Conservation (phyloP, 2,113 vertebrate species). For the Brachyistius frenatus region DNA sequence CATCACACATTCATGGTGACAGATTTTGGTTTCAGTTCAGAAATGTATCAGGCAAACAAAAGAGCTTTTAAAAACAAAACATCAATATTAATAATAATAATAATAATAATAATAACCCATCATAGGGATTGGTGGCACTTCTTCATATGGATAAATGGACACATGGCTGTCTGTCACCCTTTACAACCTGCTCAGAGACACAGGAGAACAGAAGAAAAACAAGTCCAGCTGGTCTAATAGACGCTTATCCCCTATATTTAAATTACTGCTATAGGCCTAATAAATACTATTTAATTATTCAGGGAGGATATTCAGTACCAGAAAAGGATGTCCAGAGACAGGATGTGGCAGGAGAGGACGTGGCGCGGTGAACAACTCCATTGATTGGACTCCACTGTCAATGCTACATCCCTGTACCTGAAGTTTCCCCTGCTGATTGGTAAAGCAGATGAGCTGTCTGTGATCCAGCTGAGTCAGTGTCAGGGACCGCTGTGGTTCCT, state of each 20-base stretch:
- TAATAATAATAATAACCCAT: slow-evolving; percentile 65
- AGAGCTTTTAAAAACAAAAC: slow-evolving; percentile 45
- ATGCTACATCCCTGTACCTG: slow-evolving; percentile 70
- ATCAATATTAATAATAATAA: slow-evolving; percentile 17
- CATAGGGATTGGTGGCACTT: slow-evolving; percentile 76
- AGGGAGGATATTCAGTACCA: slow-evolving; percentile 71
- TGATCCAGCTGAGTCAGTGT: slow-evolving; percentile 59
- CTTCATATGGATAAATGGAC: slow-evolving; percentile 69
- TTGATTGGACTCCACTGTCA: slow-evolving; percentile 51
- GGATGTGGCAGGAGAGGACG: slow-evolving; percentile 16
- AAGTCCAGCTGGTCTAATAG: slow-evolving; percentile 71
- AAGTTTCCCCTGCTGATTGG: slow-evolving; percentile 62
- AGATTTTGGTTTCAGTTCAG: slow-evolving; percentile 81
- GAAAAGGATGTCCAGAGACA: slow-evolving; percentile 58
- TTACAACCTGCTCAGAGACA: slow-evolving; percentile 62
- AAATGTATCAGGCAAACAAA: slow-evolving; percentile 66
- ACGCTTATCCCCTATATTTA: slow-evolving; percentile 73
- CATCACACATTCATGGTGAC: slow-evolving; percentile 83
- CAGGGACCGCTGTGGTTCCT: slow-evolving; percentile 40
- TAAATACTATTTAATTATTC: slow-evolving; percentile 71
- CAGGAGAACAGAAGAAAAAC: slow-evolving; percentile 41
- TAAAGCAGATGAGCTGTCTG: slow-evolving; percentile 60
- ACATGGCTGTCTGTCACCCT: slow-evolving; percentile 67
- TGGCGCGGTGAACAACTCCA: slow-evolving; percentile 27
- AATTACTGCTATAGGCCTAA: slow-evolving; percentile 75